Percentiles rank a stretch among this genome's conserved stretches.
Evolutionary conservation across 2,113 vertebrate genomes (phyloP).

Genomic region (Carollia perspicillata): DNA sequence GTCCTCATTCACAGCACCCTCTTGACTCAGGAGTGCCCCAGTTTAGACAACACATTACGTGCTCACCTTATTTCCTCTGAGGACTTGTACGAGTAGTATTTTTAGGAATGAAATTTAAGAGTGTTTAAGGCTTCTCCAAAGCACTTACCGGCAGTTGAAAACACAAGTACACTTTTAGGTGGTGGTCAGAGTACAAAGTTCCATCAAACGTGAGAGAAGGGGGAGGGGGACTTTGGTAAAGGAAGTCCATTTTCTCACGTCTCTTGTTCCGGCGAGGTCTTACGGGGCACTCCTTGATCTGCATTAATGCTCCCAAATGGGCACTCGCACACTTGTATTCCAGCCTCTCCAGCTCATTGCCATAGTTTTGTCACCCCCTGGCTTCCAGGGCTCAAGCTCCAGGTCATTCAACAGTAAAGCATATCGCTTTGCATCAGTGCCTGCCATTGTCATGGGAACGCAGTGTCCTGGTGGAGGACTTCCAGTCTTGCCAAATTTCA

Average conservation of each 20-base stretch:
- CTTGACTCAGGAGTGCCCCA: too few species aligned
- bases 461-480: background rate
- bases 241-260: background rate
- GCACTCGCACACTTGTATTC: too few species aligned
- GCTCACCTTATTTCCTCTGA: background rate
- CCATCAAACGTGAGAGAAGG: background rate
- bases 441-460: rapidly evolving
- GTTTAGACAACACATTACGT: background rate
- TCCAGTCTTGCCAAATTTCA: background rate
- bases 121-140: background rate
- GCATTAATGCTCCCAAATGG: background rate
- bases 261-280: background rate
- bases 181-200: background rate
- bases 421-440: background rate
- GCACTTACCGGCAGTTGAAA: background rate
- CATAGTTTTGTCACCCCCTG: background rate
- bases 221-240: too few species aligned
- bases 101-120: background rate
- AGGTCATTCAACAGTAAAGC: background rate
- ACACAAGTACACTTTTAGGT: background rate
- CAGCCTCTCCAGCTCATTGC: rapidly evolving
- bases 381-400: background rate
- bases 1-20: rapidly evolving
- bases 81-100: background rate
- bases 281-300: too few species aligned